A percentile compares a stretch with the other conserved stretches of the same genome.
These are phyloP conservation scores for Menura novaehollandiae DNA, from an alignment of 2,113 vertebrate species.

Conservation along the genomic window DNA sequence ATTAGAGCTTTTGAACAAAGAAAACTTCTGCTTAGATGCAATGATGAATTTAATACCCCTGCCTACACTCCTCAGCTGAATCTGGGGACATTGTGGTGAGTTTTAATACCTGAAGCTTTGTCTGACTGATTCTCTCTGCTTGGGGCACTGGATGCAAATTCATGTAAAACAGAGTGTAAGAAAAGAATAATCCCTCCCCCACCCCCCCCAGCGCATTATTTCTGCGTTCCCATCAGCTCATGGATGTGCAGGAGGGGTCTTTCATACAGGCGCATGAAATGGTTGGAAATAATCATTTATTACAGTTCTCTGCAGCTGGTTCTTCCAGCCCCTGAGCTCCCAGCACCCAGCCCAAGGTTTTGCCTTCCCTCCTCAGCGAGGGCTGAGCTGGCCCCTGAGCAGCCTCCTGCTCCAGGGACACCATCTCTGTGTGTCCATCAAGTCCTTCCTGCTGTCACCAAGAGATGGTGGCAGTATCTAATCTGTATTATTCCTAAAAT, in stretches of 20 bases:
- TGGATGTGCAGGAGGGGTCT: neutral
- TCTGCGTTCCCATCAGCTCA: neutral
- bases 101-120: constrained; percentile 4
- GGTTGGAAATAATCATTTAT: neutral
- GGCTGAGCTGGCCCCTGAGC: neutral
- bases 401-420: neutral
- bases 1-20: constrained; percentile 34
- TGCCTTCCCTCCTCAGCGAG: neutral
- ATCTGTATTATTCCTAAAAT: neutral
- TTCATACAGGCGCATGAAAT: neutral
- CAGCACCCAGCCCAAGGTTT: neutral
- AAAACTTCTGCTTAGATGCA: neutral
- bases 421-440: neutral
- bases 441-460: neutral
- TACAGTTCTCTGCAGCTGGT: neutral
- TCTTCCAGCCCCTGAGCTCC: neutral
- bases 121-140: constrained; percentile 21
- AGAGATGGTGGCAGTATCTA: neutral
- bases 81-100: neutral
- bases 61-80: neutral
- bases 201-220: neutral
- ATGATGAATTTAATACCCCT: constrained; percentile 7
- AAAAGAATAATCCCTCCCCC: neutral
- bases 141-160: constrained; percentile 39
- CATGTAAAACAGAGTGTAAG: neutral